phyloP scores from a whole-genome alignment of 2,797 vertebrate genomes.

The Podarcis lilfordi region DNA sequence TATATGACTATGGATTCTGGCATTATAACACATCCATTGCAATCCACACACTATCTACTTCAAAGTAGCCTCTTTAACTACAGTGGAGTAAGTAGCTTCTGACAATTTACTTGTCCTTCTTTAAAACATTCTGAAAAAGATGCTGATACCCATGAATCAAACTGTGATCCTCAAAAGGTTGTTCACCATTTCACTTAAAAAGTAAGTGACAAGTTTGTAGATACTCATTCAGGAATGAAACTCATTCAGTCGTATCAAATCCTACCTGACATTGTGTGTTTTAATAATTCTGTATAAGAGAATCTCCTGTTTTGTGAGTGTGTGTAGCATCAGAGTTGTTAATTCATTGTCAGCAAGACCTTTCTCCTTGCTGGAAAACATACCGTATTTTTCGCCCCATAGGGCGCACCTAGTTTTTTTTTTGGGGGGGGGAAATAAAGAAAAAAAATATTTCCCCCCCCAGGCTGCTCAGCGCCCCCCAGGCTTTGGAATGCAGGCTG shows the following conservation, averaged over 20 bases:
- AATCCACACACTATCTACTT: neutral
- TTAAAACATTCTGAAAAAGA: neutral
- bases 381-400: too few relatives aligned
- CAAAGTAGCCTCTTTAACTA: constrained; percentile 5
- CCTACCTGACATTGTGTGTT: constrained; percentile 1
- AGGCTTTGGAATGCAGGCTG: too few relatives aligned
- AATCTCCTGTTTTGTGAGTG: neutral
- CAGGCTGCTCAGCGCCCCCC: too few relatives aligned
- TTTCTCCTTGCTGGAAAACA: neutral
- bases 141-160: neutral
- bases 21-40: neutral
- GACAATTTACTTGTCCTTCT: neutral
- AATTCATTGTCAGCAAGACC: neutral
- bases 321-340: too few relatives aligned
- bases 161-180: neutral
- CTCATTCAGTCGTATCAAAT: constrained; percentile 2
- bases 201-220: neutral
- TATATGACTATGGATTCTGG: constrained; percentile 22
- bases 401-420: too few relatives aligned
- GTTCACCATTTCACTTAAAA: constrained; percentile 1
- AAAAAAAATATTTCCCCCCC: too few relatives aligned
- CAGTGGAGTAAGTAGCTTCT: neutral
- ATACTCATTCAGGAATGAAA: constrained; percentile 32
- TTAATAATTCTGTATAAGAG: neutral
- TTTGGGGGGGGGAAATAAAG: too few relatives aligned